phyloP scores from a whole-genome alignment of 2,888 invertebrate genomes.

The Kryphioiulus occultus region DNA sequence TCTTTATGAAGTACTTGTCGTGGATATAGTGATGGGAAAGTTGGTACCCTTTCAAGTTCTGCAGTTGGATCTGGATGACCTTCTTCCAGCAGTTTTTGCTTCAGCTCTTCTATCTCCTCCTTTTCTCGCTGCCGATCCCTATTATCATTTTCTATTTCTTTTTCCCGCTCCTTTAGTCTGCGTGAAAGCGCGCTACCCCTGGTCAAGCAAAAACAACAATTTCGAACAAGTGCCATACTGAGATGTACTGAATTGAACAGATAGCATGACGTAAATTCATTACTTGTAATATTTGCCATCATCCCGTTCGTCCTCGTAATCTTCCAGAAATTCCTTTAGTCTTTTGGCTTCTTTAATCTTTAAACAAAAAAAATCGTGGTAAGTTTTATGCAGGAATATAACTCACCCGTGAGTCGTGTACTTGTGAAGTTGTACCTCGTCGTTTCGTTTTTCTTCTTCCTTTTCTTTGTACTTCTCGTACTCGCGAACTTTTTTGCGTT shows the following conservation, averaged over 20 bases:
- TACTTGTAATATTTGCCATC: conserved; percentile 96
- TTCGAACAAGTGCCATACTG: not conserved
- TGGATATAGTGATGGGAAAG: not conserved
- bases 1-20: not conserved
- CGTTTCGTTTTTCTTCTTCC: conserved; percentile 82
- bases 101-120: conserved; percentile 85
- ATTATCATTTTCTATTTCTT: conserved; percentile 91
- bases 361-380: too few relatives aligned
- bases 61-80: conserved; percentile 66
- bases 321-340: conserved; percentile 96
- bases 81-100: conserved; percentile 71
- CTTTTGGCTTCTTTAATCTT: conserved; percentile 87
- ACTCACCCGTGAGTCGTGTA: too few relatives aligned
- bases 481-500: conserved; percentile 88
- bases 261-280: too few relatives aligned
- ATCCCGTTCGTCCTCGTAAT: conserved; percentile 98
- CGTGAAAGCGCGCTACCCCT: conserved; percentile 87
- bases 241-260: too few relatives aligned
- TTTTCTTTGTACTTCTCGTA: conserved; percentile 87
- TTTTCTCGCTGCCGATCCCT: conserved; percentile 89
- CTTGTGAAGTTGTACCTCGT: too few relatives aligned
- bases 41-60: conserved; percentile 60
- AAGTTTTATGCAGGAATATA: too few relatives aligned
- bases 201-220: conserved; percentile 50
- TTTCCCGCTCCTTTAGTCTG: conserved; percentile 88